Evolutionary conservation across 2,888 invertebrate genomes (phyloP), one percentile per base, ranked within the genome.

Genomic region (Uropetala carovei): DNA sequence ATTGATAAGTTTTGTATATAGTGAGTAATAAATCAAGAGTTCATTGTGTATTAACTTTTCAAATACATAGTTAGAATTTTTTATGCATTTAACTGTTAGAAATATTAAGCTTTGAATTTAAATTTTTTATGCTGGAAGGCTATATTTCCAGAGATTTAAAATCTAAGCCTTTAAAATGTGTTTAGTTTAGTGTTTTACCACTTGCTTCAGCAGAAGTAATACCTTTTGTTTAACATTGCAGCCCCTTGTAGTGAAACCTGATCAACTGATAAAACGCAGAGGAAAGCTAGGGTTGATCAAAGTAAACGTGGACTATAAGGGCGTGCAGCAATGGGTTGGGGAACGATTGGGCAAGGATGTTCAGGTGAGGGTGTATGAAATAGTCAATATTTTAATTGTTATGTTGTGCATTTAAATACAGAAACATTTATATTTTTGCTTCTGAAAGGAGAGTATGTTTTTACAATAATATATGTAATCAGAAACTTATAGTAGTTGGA

Each of bases 191-290:
- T 68, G 75, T 68, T 68, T 68, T 68, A n/a, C 43, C 43, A 43
- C 43, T 43, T 3, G 43, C 43, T 43, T 43, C 43, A 43, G 43
- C 43, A 43, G 43, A 43, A 5, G 43, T 43, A 43, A 43, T 43
- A 3, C 43, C 5, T 43, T 43, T 43, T 57, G 9, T 64, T 43
- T 14, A 43, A 4, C 8, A 0, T 94, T 95, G 60, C 95, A 98
- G 98, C 97, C 97, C 95, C 96, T 99, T 93, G 99, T 99, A 7
- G 99, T 99, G n/a, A 99, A 99, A 95, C 99, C 99, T 0, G 99
- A 99, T 95, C 99, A 99, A 96, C 96, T 99, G 95, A 99, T 99
- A 95, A 99, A 99, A 95, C 96, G 99, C 58, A 97, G 99, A 92
- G 99, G 99, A 92, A 99, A 99, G 95, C 96, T 99, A 92, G 99